Percentiles rank a stretch among this genome's conserved stretches.
phyloP scores from a whole-genome alignment of 2,888 invertebrate genomes.

The Hypsopygia costalis region DNA sequence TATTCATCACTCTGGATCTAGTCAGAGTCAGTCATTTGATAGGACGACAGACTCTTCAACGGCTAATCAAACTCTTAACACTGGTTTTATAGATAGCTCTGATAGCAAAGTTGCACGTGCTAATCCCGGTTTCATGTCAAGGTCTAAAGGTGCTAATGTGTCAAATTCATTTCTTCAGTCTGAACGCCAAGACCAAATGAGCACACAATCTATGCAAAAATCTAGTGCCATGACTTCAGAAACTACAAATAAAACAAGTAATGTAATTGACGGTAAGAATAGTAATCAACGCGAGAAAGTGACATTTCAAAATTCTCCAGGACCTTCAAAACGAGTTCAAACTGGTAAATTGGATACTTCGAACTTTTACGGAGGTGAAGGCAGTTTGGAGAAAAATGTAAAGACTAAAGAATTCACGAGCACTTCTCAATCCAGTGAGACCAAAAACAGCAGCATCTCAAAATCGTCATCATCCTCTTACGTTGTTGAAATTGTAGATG shows the following conservation, averaged over 20 bases:
- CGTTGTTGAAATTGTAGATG: conserved; percentile 83
- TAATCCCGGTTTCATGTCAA: conserved; percentile 40
- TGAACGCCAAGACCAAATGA: conserved; percentile 58
- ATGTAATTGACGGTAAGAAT: conserved; percentile 39
- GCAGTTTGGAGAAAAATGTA: conserved; percentile 49
- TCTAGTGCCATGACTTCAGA: conserved; percentile 26
- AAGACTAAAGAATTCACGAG: conserved; percentile 56
- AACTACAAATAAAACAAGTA: conserved; percentile 24
- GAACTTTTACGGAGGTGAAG: conserved; percentile 64
- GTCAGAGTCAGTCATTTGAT: conserved; percentile 60
- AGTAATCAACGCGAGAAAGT: conserved; percentile 52
- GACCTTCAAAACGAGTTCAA: conserved; percentile 45
- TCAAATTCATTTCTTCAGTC: conserved; percentile 64
- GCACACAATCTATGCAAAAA: conserved; percentile 40
- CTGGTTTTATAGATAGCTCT: conserved; percentile 63
- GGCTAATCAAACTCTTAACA: conserved; percentile 62
- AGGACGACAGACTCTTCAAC: conserved; percentile 56
- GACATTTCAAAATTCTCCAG: conserved; percentile 43
- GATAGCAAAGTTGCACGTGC: conserved; percentile 36
- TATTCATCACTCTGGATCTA: conserved; percentile 59
- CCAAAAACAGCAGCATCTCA: conserved; percentile 75
- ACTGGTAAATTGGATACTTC: conserved; percentile 50
- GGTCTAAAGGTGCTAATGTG: conserved; percentile 59
- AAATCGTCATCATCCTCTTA: conserved; percentile 84
- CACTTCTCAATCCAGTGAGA: conserved; percentile 70